These are phyloP conservation scores for Hemithea aestivaria DNA, from an alignment of 2,888 invertebrate genomes.

Conservation along the genomic window DNA sequence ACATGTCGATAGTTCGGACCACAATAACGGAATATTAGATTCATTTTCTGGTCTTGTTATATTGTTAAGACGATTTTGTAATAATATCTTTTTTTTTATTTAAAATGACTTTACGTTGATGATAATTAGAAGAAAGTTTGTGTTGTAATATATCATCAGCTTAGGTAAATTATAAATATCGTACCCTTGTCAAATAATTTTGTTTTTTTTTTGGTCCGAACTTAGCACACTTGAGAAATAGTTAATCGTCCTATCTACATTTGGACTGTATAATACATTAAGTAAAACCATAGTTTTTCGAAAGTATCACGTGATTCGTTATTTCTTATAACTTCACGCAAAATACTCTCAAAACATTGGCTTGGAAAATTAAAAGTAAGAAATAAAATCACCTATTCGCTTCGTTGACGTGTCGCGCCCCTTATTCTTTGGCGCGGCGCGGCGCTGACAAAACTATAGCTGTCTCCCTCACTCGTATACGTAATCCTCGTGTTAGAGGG, in stretches of 20 bases:
- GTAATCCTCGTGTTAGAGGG: neutral
- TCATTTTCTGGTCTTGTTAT: too few relatives aligned
- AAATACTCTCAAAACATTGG: conserved; percentile 3
- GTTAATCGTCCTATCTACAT: conserved; percentile 23
- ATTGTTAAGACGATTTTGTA: too few relatives aligned
- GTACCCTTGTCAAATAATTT: too few relatives aligned
- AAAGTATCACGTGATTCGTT: too few relatives aligned
- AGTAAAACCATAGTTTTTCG: conserved; percentile 17
- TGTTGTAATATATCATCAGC: too few relatives aligned
- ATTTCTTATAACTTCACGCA: too few relatives aligned
- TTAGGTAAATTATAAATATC: too few relatives aligned
- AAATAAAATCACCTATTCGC: conserved; percentile 30
- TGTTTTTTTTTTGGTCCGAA: too few relatives aligned
- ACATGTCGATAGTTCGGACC: conserved; percentile 17
- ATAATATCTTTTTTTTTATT: too few relatives aligned
- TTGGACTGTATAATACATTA: conserved; percentile 19
- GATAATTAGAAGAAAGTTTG: too few relatives aligned
- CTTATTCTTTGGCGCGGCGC: conserved; percentile 17
- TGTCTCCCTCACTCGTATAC: conserved; percentile 18
- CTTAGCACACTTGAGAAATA: conserved; percentile 27
- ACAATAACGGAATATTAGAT: too few relatives aligned
- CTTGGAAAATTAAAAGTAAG: conserved; percentile 15
- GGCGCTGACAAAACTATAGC: conserved; percentile 22
- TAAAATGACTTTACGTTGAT: too few relatives aligned
- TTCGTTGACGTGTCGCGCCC: conserved; percentile 30